phyloP scores from a whole-genome alignment of 2,113 vertebrate species.

The Tyto alba region DNA sequence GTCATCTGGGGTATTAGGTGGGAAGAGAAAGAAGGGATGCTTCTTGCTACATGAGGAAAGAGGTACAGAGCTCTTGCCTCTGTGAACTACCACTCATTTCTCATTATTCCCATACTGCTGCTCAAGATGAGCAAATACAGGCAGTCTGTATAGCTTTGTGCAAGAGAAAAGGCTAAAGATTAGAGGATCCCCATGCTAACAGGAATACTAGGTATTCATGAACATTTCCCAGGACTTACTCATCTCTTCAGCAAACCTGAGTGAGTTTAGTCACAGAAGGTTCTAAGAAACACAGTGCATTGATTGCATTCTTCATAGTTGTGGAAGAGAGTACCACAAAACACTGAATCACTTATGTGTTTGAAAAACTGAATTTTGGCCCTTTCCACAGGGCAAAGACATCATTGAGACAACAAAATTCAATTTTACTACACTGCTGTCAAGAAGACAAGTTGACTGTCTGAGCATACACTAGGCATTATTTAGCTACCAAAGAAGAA shows the following conservation, averaged over 20 bases:
- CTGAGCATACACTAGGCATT: not conserved
- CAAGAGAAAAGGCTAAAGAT: not conserved
- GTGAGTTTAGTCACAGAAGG: not conserved
- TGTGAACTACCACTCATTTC: not conserved
- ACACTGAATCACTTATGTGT: not conserved
- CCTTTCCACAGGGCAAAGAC: not conserved
- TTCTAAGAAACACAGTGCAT: not conserved
- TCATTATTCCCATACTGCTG: not conserved
- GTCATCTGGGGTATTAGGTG: not conserved
- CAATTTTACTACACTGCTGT: not conserved
- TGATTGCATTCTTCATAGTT: not conserved
- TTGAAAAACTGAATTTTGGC: not conserved
- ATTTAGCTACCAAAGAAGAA: not conserved
- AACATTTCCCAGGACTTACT: not conserved
- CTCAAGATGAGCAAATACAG: not conserved
- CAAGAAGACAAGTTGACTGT: not conserved
- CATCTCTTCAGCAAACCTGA: not conserved
- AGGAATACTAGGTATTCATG: not conserved
- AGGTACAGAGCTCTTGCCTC: not conserved
- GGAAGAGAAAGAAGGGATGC: not conserved
- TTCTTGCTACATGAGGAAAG: not conserved
- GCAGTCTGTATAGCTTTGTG: not conserved
- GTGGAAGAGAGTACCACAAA: not conserved
- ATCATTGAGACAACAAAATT: not conserved
- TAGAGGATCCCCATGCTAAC: not conserved